Evolutionary conservation across 2,888 invertebrate species (phyloP).

Genomic region (Caenorhabditis japonica): DNA sequence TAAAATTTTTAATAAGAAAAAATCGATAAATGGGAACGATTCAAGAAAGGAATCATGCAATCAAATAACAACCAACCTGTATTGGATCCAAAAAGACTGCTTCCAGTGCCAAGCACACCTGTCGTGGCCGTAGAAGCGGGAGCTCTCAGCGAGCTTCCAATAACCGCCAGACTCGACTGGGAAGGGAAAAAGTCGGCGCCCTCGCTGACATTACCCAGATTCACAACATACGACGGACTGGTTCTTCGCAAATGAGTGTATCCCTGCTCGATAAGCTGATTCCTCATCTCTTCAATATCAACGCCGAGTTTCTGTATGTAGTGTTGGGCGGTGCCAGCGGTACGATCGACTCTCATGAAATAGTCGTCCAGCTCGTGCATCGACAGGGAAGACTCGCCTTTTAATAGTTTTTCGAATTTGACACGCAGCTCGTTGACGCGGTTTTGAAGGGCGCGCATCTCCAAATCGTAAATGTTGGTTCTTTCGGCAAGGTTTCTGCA

Average conservation of each 20-base stretch:
- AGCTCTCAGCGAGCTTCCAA: constrained; percentile 46
- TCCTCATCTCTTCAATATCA: constrained; percentile 39
- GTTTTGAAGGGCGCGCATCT: constrained; percentile 34
- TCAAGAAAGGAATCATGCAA: no score
- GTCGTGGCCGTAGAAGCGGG: constrained; percentile 25
- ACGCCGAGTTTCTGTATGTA: constrained; percentile 25
- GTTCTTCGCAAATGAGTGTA: constrained; percentile 43
- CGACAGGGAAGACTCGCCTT: constrained; percentile 28
- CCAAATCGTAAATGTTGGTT: constrained; percentile 29
- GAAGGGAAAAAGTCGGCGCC: constrained; percentile 55
- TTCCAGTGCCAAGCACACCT: constrained; percentile 36
- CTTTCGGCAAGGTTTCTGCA: constrained; percentile 40
- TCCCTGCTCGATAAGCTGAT: constrained; percentile 44
- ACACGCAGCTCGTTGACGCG: constrained; percentile 19
- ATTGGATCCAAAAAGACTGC: constrained; percentile 39
- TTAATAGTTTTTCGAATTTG: constrained; percentile 39
- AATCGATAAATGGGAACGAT: no score
- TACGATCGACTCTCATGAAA: constrained; percentile 26
- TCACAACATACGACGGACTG: neutral
- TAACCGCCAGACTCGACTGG: constrained; percentile 47
- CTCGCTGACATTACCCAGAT: neutral
- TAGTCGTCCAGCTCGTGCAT: constrained; percentile 37
- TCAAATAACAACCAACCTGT: constrained; percentile 29
- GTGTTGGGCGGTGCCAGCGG: constrained; percentile 12
- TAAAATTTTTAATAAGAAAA: no score